Conservation (phyloP, 92 coral and sea anemone species). For the Heteractis magnifica region DNA sequence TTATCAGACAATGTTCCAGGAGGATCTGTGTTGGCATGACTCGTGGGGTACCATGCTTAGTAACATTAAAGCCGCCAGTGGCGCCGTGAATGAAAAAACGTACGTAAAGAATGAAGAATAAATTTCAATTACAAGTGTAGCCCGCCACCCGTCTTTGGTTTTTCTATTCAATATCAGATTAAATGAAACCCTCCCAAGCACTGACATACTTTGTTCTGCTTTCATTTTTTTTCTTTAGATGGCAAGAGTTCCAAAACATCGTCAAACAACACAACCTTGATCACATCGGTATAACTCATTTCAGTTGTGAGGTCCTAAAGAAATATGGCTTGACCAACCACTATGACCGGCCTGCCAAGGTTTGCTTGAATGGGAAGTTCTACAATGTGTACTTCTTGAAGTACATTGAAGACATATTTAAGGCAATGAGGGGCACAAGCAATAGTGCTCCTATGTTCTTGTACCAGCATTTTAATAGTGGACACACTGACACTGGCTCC, state of each 20-base stretch:
- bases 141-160: too few species aligned
- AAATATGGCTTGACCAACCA: conserved; percentile 68
- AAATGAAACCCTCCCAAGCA: not conserved
- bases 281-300: conserved; percentile 57
- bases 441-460: conserved; percentile 40
- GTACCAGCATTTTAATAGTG: conserved; percentile 74
- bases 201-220: not conserved
- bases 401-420: conserved; percentile 25
- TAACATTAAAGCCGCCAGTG: not conserved
- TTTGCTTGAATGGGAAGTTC: conserved; percentile 75
- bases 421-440: conserved; percentile 1
- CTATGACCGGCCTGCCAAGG: conserved; percentile 59
- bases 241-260: conserved; percentile 49
- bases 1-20: conserved; percentile 10
- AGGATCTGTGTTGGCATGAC: conserved; percentile 6
- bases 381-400: conserved; percentile 67
- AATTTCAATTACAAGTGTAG: too few species aligned
- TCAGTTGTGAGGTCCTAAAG: conserved; percentile 63
- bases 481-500: conserved; percentile 62
- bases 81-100: not conserved
- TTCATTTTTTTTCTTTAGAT: conserved; percentile 27
- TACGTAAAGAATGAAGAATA: not conserved
- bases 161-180: not conserved
- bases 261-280: conserved; percentile 47
- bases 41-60: not conserved